These are phyloP conservation scores for Dendronephthya gigantea DNA, from an alignment of 64 coral and sea anemone species.

Conservation along the genomic window DNA sequence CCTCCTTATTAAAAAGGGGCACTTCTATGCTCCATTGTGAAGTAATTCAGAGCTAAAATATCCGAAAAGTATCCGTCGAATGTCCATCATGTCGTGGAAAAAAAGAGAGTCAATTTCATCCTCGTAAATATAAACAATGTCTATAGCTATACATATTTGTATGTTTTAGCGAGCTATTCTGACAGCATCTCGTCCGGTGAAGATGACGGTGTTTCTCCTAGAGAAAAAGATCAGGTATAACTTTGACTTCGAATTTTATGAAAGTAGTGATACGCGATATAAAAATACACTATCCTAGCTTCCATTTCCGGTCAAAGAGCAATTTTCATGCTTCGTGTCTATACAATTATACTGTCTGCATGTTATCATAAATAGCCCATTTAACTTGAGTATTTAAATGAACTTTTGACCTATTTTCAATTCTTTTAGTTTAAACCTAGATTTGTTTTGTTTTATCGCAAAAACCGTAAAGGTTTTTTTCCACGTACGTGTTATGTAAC, in stretches of 20 bases:
- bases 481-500: background rate
- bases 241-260: background rate
- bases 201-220: slow-evolving; percentile 85
- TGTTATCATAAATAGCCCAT: too few species aligned
- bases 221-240: slow-evolving; percentile 83
- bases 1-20: background rate
- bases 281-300: background rate
- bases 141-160: slow-evolving; percentile 11
- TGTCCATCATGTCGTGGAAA: slow-evolving; percentile 19
- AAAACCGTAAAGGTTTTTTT: too few species aligned
- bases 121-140: slow-evolving; percentile 17
- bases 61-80: background rate
- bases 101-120: slow-evolving; percentile 1
- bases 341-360: too few species aligned
- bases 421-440: background rate
- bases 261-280: background rate
- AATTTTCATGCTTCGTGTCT: too few species aligned
- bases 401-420: background rate
- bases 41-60: background rate
- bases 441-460: background rate
- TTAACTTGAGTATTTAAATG: background rate
- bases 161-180: slow-evolving; percentile 83
- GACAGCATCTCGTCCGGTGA: slow-evolving; percentile 94
- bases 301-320: background rate
- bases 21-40: background rate